phyloP scores from a whole-genome alignment of 1,140 invertebrate genomes.

The Eueides isabella region DNA sequence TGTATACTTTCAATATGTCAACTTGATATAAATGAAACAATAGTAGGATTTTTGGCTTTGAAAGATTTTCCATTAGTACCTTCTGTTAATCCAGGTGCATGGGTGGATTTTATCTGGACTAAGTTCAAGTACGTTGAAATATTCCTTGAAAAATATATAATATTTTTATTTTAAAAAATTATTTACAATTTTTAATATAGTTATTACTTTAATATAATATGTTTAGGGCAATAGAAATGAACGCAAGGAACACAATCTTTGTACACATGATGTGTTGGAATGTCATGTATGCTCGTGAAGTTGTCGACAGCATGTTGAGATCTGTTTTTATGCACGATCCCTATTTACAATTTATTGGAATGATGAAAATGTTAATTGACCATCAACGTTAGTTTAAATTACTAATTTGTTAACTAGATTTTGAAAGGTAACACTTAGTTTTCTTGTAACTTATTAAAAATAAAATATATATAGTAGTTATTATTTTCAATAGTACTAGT shows the following conservation, averaged over 20 bases:
- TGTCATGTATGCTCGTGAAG: conserved; percentile 66
- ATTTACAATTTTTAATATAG: not conserved
- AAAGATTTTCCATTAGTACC: conserved; percentile 82
- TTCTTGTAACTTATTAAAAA: too few species aligned
- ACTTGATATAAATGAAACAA: conserved; percentile 61
- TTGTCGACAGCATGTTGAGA: conserved; percentile 79
- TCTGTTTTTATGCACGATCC: conserved; percentile 80
- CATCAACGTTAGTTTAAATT: conserved; percentile 56
- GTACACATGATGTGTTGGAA: conserved; percentile 83
- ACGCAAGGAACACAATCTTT: conserved; percentile 81
- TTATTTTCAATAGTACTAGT: conserved; percentile 58
- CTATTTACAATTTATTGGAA: conserved; percentile 77
- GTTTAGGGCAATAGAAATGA: conserved; percentile 61
- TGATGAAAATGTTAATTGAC: conserved; percentile 78
- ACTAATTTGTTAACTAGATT: too few species aligned
- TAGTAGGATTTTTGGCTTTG: conserved; percentile 78
- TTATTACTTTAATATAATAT: not conserved
- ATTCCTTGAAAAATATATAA: not conserved
- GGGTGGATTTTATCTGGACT: conserved; percentile 80
- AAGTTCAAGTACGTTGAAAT: conserved; percentile 74
- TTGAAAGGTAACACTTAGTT: not conserved
- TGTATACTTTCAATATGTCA: conserved; percentile 72
- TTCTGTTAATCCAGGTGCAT: conserved; percentile 74
- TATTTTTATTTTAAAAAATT: too few species aligned
- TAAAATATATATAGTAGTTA: too few species aligned